A percentile compares a stretch with the other conserved stretches of the same genome.
phyloP scores from a whole-genome alignment of 1,140 invertebrate species.

The Monochamus saltuarius region DNA sequence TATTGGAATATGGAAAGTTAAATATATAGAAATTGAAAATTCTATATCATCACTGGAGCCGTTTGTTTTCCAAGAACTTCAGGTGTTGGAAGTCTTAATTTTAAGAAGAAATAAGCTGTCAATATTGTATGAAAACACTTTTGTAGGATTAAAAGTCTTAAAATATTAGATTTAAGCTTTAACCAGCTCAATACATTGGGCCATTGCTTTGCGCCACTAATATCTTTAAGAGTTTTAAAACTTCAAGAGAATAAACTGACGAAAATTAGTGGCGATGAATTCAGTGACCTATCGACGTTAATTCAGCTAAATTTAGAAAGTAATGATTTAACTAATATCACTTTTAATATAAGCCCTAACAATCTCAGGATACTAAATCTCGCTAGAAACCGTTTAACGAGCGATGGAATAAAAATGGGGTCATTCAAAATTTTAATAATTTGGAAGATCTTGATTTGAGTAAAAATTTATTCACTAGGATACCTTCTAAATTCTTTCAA shows the following conservation, averaged over 20 bases:
- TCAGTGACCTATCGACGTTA: slow-evolving; percentile 58
- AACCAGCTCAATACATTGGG: slow-evolving; percentile 61
- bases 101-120: slow-evolving; percentile 39
- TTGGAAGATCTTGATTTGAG: slow-evolving; percentile 42
- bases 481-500: slow-evolving; percentile 29
- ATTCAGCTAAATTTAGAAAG: slow-evolving; percentile 50
- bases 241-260: slow-evolving; percentile 42
- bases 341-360: slow-evolving; percentile 26
- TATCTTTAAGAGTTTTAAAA: slow-evolving; percentile 56
- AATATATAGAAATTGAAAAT: slow-evolving; percentile 22
- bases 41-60: slow-evolving; percentile 2
- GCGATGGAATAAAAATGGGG: slow-evolving; percentile 53
- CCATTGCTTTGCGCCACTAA: slow-evolving; percentile 58
- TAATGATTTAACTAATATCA: slow-evolving; percentile 34
- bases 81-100: slow-evolving; percentile 24
- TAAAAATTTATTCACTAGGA: slow-evolving; percentile 28
- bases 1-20: slow-evolving; percentile 39
- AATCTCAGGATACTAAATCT: slow-evolving; percentile 35
- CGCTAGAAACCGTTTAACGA: slow-evolving; percentile 38
- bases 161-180: slow-evolving; percentile 59
- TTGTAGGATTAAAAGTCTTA: slow-evolving; percentile 49
- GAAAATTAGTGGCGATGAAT: slow-evolving; percentile 59
- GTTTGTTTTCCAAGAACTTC: slow-evolving; percentile 22
- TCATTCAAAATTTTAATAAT: slow-evolving; percentile 36
- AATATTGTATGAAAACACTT: slow-evolving; percentile 35